These are phyloP conservation scores for Cephus runcator DNA, from an alignment of 2,888 invertebrate genomes.

Conservation along the genomic window DNA sequence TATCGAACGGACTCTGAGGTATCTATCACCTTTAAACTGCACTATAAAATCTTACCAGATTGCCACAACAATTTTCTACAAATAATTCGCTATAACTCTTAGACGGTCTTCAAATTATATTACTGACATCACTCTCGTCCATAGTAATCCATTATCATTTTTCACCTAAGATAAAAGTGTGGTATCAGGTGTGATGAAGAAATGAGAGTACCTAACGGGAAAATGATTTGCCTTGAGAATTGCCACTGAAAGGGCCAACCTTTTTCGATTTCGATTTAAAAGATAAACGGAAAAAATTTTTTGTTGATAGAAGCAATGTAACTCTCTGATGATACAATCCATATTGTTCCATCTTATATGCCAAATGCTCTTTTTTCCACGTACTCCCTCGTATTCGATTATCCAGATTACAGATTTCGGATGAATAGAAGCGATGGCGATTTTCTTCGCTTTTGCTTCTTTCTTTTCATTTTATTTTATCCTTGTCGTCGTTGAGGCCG, in stretches of 20 bases:
- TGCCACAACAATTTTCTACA: background rate
- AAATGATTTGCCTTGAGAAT: background rate
- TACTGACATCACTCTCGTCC: background rate
- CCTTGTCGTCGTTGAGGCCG: background rate
- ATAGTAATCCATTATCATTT: background rate
- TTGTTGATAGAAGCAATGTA: background rate
- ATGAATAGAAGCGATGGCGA: background rate
- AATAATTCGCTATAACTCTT: background rate
- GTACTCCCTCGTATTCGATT: background rate
- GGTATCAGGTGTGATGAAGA: background rate
- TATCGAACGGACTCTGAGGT: background rate
- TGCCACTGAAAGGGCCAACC: background rate
- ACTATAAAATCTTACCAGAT: background rate
- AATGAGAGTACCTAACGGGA: background rate
- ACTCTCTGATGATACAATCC: background rate
- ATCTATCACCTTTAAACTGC: background rate
- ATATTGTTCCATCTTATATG: background rate
- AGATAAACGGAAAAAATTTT: background rate
- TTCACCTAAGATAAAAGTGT: background rate
- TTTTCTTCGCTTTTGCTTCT: background rate
- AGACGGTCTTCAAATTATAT: background rate
- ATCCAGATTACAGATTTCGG: background rate
- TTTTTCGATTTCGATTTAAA: background rate
- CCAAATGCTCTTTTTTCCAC: background rate
- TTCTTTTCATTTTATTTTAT: background rate